A percentile compares a stretch with the other conserved stretches of the same genome.
These are phyloP conservation scores for Pectinophora gossypiella DNA, from an alignment of 1,140 invertebrate genomes.

Conservation along the genomic window DNA sequence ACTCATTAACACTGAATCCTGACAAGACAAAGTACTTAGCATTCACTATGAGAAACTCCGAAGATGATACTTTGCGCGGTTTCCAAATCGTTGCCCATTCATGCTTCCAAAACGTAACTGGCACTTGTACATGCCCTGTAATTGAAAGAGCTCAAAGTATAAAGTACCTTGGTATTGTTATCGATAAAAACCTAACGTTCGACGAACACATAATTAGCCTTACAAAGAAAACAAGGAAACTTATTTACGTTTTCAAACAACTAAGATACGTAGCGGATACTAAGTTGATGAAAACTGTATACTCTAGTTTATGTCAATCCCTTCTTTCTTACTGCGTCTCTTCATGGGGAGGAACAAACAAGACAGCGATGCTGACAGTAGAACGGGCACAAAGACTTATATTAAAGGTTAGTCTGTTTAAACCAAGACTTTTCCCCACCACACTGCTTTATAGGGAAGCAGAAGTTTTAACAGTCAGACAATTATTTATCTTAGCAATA, in stretches of 20 bases:
- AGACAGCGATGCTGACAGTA: not conserved
- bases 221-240: not conserved
- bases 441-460: not conserved
- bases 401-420: not conserved
- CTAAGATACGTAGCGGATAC: not conserved
- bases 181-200: not conserved
- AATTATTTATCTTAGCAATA: not conserved
- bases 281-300: not conserved
- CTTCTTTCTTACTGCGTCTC: not conserved
- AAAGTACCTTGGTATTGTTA: not conserved
- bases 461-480: not conserved
- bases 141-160: not conserved
- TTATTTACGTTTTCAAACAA: not conserved
- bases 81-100: not conserved
- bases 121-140: not conserved
- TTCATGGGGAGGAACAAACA: not conserved
- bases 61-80: not conserved
- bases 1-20: not conserved
- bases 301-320: conserved; percentile 1
- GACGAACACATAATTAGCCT: not conserved
- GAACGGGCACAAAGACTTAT: conserved; percentile 4
- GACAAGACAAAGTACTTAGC: not conserved
- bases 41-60: not conserved
- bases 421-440: not conserved
- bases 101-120: not conserved